phyloP scores from a whole-genome alignment of 53 echinoderm and acorn worm genomes.

The Actinopyga echinites region DNA sequence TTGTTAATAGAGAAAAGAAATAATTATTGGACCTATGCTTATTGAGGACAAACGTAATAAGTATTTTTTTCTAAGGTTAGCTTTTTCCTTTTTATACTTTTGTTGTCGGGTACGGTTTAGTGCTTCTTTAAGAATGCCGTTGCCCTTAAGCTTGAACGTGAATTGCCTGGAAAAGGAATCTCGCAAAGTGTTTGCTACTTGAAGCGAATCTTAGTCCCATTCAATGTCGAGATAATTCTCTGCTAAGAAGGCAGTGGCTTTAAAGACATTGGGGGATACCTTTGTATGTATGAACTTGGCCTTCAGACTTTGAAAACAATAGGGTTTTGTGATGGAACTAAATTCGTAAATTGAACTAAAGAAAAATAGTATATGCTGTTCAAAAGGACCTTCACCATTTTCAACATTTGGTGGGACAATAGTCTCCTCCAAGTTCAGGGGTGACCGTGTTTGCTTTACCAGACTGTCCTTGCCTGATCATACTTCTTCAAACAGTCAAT shows the following conservation, averaged over 20 bases:
- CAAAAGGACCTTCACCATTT: constrained; percentile 19
- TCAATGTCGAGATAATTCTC: constrained; percentile 11
- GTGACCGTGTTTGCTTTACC: neutral
- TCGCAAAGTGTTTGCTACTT: constrained; percentile 15
- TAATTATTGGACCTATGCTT: neutral
- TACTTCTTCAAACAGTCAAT: no score
- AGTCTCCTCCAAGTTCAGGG: constrained; percentile 34
- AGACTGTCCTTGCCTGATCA: neutral
- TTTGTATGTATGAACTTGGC: constrained; percentile 30
- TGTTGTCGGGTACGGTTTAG: constrained; percentile 19
- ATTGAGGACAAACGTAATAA: constrained; percentile 19
- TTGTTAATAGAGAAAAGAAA: neutral
- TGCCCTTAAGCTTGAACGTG: constrained; percentile 17
- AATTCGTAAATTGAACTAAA: no score
- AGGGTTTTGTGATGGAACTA: neutral
- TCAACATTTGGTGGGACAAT: constrained; percentile 10
- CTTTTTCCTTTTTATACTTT: neutral
- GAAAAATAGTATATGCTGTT: no score
- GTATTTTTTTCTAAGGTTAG: constrained; percentile 20
- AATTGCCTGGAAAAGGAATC: neutral
- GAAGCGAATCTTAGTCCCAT: constrained; percentile 12
- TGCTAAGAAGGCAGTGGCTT: constrained; percentile 8
- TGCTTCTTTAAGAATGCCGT: constrained; percentile 31
- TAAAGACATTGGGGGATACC: neutral
- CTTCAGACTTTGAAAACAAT: neutral